Evolutionary conservation across 2,113 vertebrate species (phyloP), one percentile per base, ranked within the genome.

Genomic region (Phaethornis superciliosus): DNA sequence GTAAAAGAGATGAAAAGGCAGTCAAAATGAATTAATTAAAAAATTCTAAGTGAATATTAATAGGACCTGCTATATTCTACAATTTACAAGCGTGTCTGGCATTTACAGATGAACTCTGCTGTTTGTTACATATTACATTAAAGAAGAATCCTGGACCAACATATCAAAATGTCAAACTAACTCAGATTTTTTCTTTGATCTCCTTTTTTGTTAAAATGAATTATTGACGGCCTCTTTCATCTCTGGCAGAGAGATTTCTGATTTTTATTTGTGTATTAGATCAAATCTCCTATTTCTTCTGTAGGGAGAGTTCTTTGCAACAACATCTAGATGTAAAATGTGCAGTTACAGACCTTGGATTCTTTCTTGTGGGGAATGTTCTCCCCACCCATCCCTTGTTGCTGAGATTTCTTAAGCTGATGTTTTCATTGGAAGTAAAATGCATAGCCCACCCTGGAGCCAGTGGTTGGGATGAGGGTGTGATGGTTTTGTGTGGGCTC

Each of bases 121-220:
- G 80, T 96, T 97, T 93, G 93, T 93, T 94, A 96, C 81, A 68
- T 90, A 74, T 91, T 94, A 85, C 85, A 89, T 95, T 93, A 95
- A 93, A 94, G 77, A 88, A 71, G 58, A 90, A 78, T 71, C 35
- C 60, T 79, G 92, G 95, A 84, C 77, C 74, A 86, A 94, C 94
- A 81, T 71, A 95, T 88, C 94, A 94, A 93, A 96, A 88, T 95
- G 90, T 93, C 88, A 96, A 49, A 82, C 60, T 85, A 94, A 93
- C 28, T 44, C 64, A 64, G 35, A 72, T 51, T 93, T 96, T 96
- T 84, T 28, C 69, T 90, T 86, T 96, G 80, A 91, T 90, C 56
- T 88, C 37, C 79, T 90, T 93, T 97, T 95, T 93, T 91, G 88
- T 93, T 86, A 68, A 81, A 91, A 95, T 95, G 64, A 95, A 96